Evolutionary conservation across 1,140 invertebrate genomes (phyloP).

Genomic region (Habropoda laboriosa): DNA sequence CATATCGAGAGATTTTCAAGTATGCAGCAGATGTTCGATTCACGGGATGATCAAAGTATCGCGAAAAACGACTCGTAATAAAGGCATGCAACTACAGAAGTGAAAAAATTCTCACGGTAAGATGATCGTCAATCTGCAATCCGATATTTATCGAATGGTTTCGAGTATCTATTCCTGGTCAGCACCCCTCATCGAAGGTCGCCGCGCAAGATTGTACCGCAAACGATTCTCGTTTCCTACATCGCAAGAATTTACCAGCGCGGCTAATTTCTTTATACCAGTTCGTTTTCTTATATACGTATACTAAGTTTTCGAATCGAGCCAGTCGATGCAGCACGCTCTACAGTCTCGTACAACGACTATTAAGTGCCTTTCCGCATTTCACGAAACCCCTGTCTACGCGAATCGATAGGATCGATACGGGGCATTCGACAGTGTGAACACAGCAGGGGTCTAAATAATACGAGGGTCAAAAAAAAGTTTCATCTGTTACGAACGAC

Average conservation of each 20-base stretch:
- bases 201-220: constrained; percentile 8
- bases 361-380: not conserved
- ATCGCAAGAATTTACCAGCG: constrained; percentile 8
- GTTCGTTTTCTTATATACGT: not conserved
- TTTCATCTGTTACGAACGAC: not conserved
- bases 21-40: not conserved
- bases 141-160: constrained; percentile 58
- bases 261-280: not conserved
- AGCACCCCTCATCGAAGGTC: constrained; percentile 51
- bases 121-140: constrained; percentile 47
- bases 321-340: not conserved
- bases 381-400: not conserved
- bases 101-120: constrained; percentile 57
- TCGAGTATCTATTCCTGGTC: constrained; percentile 56
- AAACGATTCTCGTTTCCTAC: constrained; percentile 15
- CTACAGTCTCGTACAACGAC: not conserved
- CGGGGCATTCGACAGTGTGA: not conserved
- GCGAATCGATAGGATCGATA: constrained; percentile 23
- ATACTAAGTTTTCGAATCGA: not conserved
- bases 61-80: not conserved
- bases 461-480: not conserved
- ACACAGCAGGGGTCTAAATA: not conserved
- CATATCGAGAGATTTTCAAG: not conserved
- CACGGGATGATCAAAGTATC: not conserved
- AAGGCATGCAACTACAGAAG: too few relatives aligned